These are phyloP conservation scores for Drosophila takahashii DNA, from an alignment of 1,140 invertebrate species.

Conservation along the genomic window DNA sequence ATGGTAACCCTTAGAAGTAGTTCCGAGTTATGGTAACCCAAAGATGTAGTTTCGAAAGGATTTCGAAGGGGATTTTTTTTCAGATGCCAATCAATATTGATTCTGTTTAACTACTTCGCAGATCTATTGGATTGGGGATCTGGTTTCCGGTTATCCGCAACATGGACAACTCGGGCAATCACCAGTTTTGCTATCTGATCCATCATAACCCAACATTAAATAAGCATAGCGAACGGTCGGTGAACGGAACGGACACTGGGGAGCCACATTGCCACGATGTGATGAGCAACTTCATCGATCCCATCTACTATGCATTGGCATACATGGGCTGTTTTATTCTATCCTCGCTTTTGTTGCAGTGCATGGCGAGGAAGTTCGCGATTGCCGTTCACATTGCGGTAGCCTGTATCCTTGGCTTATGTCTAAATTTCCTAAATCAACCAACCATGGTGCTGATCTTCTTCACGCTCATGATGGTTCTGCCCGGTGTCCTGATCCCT, in stretches of 20 bases:
- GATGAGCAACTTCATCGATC: conserved; percentile 18
- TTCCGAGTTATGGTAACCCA: not conserved
- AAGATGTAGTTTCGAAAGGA: not conserved
- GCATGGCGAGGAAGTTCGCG: conserved; percentile 3
- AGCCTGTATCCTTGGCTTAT: not conserved
- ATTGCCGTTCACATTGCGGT: not conserved
- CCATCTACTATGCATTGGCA: conserved; percentile 4
- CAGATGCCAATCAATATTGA: too few relatives aligned
- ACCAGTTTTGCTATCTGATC: conserved; percentile 5
- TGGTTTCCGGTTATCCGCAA: conserved; percentile 34
- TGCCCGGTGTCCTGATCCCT: conserved; percentile 19
- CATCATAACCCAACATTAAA: not conserved
- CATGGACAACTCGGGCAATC: not conserved
- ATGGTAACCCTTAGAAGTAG: not conserved
- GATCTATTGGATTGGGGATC: conserved; percentile 25
- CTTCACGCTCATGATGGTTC: conserved; percentile 1
- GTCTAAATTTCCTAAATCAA: conserved; percentile 4
- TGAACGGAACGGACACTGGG: not conserved
- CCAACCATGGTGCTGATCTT: conserved; percentile 1
- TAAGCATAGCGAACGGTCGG: too few relatives aligned
- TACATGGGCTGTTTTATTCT: not conserved
- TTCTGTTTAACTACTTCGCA: not conserved
- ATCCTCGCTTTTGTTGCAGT: not conserved
- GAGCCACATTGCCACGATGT: not conserved
- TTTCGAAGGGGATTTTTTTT: not conserved